Base-by-base conservation (phyloP, 2,113 vertebrate genomes). In the Pycnonotus jocosus region DNA sequence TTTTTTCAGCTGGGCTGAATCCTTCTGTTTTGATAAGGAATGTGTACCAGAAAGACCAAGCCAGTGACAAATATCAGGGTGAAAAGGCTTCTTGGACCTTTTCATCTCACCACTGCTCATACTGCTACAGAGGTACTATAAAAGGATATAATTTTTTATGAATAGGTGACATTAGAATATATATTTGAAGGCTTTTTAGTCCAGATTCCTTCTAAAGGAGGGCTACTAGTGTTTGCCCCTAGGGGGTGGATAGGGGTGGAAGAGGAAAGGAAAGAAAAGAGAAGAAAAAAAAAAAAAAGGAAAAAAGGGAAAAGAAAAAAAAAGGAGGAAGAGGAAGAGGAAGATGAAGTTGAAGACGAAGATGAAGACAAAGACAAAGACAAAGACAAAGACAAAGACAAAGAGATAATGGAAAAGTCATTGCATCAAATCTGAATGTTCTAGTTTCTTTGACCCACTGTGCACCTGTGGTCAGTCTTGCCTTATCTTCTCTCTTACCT, bases 241-340 rank as follows among this genome's bases (percentile, higher is more conserved):
- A 35, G 10, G 5, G 9, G 4, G 6, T 19, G 5, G 6, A 10
- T 2, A 6, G 1, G 3, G 24, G 20, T 2, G 2, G 4, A 11
- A 7, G 10, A 3, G 11, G 0, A 12, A 17, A 7, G 1, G 35
- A 54, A 33, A 4, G 9, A 33, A 12, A 2, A 18, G 7, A 11
- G 12, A 20, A 54, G 3, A 22, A 4, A 27, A 3, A 9, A 9
- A 6, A 7, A 15, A 38, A 15, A 7, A 11, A 5, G 1, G 11
- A 17, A 5, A 19, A 3, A 11, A 9, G 3, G 13, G 10, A 44
- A 18, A 18, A 3, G 8, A 4, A 7, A 25, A 28, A 60, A 19
- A 12, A 6, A 7, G 5, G 24, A 15, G 19, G 8, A 56, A 22
- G 22, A n/a, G 12, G 12, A 21, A 16, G 4, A 4, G 7, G 16